Evolutionary conservation across 2,113 vertebrate genomes (phyloP).

Genomic region (Brachyhypopomus gauderio): DNA sequence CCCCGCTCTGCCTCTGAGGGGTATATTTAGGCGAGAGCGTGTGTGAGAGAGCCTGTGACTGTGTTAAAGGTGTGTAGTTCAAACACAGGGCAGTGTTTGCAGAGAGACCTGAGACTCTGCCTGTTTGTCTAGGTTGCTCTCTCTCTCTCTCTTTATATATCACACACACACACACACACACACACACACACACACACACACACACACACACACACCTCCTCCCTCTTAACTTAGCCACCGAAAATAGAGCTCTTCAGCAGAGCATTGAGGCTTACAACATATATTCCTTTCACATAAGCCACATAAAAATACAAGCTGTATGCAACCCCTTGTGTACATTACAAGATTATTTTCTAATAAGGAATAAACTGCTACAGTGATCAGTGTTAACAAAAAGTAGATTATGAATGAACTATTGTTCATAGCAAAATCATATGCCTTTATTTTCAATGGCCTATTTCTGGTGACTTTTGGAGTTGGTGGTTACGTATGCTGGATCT

Average conservation of each 20-base stretch:
- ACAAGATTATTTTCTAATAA: no score
- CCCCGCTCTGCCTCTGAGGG: slow-evolving; percentile 12
- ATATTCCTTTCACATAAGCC: background rate
- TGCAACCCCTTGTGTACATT: no score
- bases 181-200: slow-evolving; percentile 36
- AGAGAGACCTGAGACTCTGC: slow-evolving; percentile 69
- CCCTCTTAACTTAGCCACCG: slow-evolving; percentile 37
- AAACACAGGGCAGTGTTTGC: slow-evolving; percentile 76
- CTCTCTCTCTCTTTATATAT: background rate
- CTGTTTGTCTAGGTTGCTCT: slow-evolving; percentile 61
- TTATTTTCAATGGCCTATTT: no score
- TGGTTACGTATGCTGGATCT: no score
- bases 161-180: background rate
- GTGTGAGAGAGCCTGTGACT: slow-evolving; percentile 41
- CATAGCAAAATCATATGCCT: no score
- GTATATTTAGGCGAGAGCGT: slow-evolving; percentile 45
- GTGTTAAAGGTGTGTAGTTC: slow-evolving; percentile 72
- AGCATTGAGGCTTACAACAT: background rate
- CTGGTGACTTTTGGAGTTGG: no score
- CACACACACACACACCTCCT: slow-evolving; percentile 36
- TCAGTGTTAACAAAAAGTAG: no score
- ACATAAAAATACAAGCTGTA: background rate
- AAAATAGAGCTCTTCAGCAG: slow-evolving; percentile 58
- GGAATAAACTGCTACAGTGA: no score
- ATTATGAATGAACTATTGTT: no score